phyloP scores from a whole-genome alignment of 2,113 vertebrate species.

The Podarcis muralis region DNA sequence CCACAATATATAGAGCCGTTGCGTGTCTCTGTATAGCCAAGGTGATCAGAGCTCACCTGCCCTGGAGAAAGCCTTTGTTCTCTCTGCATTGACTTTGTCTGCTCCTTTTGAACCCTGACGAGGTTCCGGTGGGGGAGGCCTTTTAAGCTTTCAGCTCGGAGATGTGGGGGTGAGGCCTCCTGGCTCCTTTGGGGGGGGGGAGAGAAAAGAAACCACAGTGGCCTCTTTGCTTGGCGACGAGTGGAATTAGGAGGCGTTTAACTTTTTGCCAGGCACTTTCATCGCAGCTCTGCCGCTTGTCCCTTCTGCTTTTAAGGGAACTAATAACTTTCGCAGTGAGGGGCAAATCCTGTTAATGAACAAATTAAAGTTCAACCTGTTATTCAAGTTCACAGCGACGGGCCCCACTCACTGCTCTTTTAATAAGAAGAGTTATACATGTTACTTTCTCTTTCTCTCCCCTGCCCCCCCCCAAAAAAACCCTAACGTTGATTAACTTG shows the following conservation, averaged over 20 bases:
- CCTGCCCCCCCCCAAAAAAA: slow-evolving; percentile 39
- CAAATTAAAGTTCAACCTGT: slow-evolving; percentile 89
- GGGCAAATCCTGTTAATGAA: slow-evolving; percentile 89
- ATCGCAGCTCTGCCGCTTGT: slow-evolving; percentile 75
- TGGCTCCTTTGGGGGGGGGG: too few species aligned
- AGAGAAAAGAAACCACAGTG: slow-evolving; percentile 31
- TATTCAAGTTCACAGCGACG: slow-evolving; percentile 81
- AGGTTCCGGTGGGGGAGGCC: not conserved
- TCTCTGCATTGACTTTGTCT: not conserved
- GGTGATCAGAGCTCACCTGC: accelerated
- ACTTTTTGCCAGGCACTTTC: slow-evolving; percentile 83
- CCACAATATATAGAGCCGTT: not conserved
- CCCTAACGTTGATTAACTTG: slow-evolving; percentile 78
- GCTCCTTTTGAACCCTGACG: not conserved
- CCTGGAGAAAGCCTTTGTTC: too few species aligned
- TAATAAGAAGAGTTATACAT: slow-evolving; percentile 82
- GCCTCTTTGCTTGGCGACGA: slow-evolving; percentile 62
- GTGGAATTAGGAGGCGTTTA: slow-evolving; percentile 82
- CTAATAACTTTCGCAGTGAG: slow-evolving; percentile 86
- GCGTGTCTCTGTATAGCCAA: not conserved
- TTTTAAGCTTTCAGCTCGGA: not conserved
- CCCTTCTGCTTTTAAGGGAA: slow-evolving; percentile 75
- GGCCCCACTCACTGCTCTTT: slow-evolving; percentile 74
- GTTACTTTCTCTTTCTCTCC: slow-evolving; percentile 77
- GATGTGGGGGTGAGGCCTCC: not conserved